Base-by-base conservation (phyloP, 2,797 vertebrate species). In the Ctenochaetus hawaiiensis region DNA sequence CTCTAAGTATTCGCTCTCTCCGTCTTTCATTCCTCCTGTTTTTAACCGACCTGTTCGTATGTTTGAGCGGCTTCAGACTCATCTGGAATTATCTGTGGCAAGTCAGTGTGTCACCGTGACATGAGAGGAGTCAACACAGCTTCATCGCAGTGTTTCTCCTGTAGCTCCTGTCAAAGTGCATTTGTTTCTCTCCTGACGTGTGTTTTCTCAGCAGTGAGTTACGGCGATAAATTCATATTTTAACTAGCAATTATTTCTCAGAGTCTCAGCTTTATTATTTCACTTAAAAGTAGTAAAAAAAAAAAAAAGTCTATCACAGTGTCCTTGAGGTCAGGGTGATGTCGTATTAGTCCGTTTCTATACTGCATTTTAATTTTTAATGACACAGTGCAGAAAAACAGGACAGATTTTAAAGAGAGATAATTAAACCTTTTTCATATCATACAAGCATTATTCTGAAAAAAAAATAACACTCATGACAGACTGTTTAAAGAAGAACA, bases 41-140 rank as follows among this genome's bases (percentile, higher is more conserved):
- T 56, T 54, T 12, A 51, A 58, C 34, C 10, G 1, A 45, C 37
- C 72, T 10, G 5, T 75, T 51, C 64, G 58, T 30, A 56, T 45
- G 13, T 41, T 73, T 63, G n/a, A 41, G 57, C 66, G 0, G 11
- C 37, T 56, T 49, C 58, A 26, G 73, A 69, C 3, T 67, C 14
- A 13, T 53, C 54, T 8, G 0, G n/a, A 18, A 16, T 67, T 30
- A 48, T 72, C 64, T 59, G 64, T 61, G 63, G 20, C 60, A n/a
- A 78, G 72, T 84, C 22, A 6, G 37, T 39, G 64, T 77, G 70
- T 79, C 68, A 43, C 61, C 26, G 66, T 64, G 63, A 57, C 56
- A 56, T 39, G 66, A 67, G 65, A 52, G 26, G n/a, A 70, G 75
- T 68, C 69, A 22, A 41, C 54, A 34, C 12, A 12, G 63, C 78